Evolutionary conservation across 2,888 invertebrate genomes (phyloP).

Genomic region (Cactoblastis cactorum): DNA sequence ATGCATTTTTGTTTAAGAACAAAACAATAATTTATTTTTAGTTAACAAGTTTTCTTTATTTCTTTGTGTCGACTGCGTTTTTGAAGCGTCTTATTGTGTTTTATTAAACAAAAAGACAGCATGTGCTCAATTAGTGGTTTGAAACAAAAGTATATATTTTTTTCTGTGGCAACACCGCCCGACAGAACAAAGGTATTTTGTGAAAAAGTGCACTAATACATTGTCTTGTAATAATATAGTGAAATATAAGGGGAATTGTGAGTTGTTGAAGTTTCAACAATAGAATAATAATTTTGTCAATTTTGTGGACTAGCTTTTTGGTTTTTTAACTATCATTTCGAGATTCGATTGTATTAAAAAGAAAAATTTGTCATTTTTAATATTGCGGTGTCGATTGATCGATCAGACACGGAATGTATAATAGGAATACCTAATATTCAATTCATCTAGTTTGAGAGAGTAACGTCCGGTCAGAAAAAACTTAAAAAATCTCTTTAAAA

Average conservation of each 20-base stretch:
- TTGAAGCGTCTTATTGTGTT: not conserved
- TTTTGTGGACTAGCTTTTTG: too few relatives aligned
- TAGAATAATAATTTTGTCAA: too few relatives aligned
- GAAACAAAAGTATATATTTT: not conserved
- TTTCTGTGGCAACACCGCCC: not conserved
- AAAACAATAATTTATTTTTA: too few relatives aligned
- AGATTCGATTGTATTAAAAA: too few relatives aligned
- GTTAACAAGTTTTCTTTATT: too few relatives aligned
- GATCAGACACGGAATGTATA: too few relatives aligned
- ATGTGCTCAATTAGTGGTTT: slow-evolving; percentile 6
- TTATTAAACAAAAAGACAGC: not conserved
- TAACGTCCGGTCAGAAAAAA: not conserved
- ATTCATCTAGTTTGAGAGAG: not conserved
- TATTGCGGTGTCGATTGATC: too few relatives aligned
- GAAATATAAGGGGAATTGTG: not conserved
- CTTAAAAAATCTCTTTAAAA: not conserved
- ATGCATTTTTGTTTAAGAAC: too few relatives aligned
- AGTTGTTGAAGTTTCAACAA: too few relatives aligned
- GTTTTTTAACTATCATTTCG: too few relatives aligned
- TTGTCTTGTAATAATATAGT: not conserved
- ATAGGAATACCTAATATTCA: too few relatives aligned
- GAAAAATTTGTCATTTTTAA: too few relatives aligned
- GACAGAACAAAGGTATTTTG: not conserved
- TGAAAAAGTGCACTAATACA: not conserved
- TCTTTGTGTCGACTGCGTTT: not conserved